Evolutionary conservation across 2,797 vertebrate genomes (phyloP).

Genomic region (Aselliscus stoliczkanus): DNA sequence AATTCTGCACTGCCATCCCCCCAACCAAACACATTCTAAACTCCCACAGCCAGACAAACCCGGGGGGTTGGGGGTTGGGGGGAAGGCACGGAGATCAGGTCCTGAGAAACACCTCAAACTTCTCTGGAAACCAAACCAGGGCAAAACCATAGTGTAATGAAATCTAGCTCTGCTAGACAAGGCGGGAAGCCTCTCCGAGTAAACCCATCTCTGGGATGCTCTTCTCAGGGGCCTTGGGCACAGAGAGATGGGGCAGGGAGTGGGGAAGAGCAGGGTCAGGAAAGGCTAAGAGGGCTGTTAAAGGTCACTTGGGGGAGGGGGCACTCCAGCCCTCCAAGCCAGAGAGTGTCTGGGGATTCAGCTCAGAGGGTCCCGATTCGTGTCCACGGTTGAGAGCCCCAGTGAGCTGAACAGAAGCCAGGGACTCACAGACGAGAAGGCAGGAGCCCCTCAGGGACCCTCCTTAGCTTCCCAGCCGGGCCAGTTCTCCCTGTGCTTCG

Average conservation of each 20-base stretch:
- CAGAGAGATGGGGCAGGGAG: not conserved
- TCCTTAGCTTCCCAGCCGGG: not conserved
- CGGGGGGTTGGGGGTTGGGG: not conserved
- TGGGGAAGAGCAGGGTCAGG: not conserved
- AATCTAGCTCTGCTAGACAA: not conserved
- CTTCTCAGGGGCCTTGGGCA: not conserved
- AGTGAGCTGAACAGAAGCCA: not conserved
- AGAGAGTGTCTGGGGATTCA: not conserved
- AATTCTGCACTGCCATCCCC: not conserved
- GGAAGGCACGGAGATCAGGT: not conserved
- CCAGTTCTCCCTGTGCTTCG: not conserved
- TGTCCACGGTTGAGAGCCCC: not conserved
- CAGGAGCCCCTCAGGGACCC: not conserved
- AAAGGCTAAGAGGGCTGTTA: not conserved
- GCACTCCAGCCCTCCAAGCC: not conserved
- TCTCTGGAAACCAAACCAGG: not conserved
- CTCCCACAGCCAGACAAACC: not conserved
- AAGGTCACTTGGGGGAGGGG: not conserved
- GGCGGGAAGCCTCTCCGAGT: not conserved
- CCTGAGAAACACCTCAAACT: not conserved
- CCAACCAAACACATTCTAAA: not conserved
- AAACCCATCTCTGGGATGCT: not conserved
- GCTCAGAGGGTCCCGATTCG: not conserved
- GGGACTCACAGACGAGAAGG: fast-evolving
- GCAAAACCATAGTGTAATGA: not conserved